A percentile compares a stretch with the other conserved stretches of the same genome.
Conservation (phyloP, 2,113 vertebrate genomes). For the Struthio camelus region DNA sequence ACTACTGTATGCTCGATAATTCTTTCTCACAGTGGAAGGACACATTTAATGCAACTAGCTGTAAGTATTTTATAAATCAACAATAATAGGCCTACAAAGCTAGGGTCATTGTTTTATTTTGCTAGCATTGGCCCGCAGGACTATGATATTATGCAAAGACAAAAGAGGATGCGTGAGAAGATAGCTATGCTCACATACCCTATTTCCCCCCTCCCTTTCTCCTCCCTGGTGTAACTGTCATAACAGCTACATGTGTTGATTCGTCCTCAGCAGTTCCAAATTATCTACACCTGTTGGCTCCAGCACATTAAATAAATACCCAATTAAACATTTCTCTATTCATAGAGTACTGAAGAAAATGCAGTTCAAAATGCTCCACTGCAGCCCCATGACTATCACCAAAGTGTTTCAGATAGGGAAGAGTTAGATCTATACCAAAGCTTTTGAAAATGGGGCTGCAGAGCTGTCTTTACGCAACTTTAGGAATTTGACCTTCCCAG, state of each 20-base stretch:
- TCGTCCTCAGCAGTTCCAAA: conserved; percentile 8
- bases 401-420: neutral
- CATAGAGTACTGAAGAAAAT: neutral
- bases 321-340: neutral
- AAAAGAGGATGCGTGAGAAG: conserved; percentile 13
- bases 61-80: conserved; percentile 20
- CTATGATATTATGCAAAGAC: neutral
- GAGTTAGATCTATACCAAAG: neutral
- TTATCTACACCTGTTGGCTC: conserved; percentile 12
- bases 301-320: neutral
- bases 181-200: neutral
- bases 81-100: neutral
- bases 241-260: neutral
- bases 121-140: neutral
- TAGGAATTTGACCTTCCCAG: neutral
- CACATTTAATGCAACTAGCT: neutral
- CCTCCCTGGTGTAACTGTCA: neutral
- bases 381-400: neutral
- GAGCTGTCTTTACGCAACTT: neutral
- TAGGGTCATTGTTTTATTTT: conserved; percentile 23
- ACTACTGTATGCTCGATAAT: neutral
- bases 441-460: neutral
- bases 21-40: neutral
- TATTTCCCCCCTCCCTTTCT: neutral
- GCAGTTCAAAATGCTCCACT: neutral